Evolutionary conservation across 2,113 vertebrate species (phyloP), one percentile per base, ranked within the genome.

Genomic region (Chamaea fasciata): DNA sequence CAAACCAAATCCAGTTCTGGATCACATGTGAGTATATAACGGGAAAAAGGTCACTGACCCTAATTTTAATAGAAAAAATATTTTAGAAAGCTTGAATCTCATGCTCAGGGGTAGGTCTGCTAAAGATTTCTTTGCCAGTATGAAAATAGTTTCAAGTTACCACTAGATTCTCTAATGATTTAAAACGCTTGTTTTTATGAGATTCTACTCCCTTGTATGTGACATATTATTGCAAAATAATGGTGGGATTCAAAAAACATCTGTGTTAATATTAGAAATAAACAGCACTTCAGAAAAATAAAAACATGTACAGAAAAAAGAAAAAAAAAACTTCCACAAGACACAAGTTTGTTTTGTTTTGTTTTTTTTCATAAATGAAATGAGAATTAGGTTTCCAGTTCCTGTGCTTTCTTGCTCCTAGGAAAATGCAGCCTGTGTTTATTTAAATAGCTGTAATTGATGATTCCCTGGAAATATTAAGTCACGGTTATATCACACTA

Each of bases 391-490:
- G n/a, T 87, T 95, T 96, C 85, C 50, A 59, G 47, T 68, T 94
- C 92, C 70, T 11, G 13, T 68, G 95, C 78, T 89, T 84, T 90
- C 39, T 89, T 83, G 81, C 79, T 94, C 67, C 87, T 83, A 88
- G 53, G 65, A 90, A 95, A 94, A 97, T 85, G 94, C 85, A 96
- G 76, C 47, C 65, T 44, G 63, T 68, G 74, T 96, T 95, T 96
- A 97, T 94, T 97, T 95, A 95, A 98, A 97, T 90, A 94, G 88
- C 76, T 59, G 11, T 87, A 96, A 95, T 94, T 97, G 96, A 87
- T 76, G 57, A 89, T 93, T 92, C 89, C 59, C 90, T 92, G 89
- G 91, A 95, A 97, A 96, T 94, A 90, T 42, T 95, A 95, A 96
- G 92, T 95, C 91, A 94, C 20, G 1, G 80, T 85, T 92, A 92